Evolutionary conservation across 1,140 invertebrate genomes (phyloP).

Genomic region (Trichonephila clavata): DNA sequence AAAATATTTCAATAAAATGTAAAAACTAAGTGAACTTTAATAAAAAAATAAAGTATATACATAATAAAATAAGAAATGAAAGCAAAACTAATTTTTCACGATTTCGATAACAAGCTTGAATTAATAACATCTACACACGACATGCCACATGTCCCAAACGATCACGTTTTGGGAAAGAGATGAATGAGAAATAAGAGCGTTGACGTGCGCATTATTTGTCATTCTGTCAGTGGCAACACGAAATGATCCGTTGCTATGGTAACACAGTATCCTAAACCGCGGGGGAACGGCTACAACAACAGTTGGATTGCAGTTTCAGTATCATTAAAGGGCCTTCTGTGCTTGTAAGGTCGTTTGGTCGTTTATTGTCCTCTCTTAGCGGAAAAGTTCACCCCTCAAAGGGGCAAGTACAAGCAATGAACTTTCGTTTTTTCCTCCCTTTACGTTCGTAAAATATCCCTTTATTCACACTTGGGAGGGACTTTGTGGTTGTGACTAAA

Average conservation of each 20-base stretch:
- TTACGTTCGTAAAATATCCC: not conserved
- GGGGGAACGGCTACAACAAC: conserved; percentile 16
- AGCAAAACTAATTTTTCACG: too few species aligned
- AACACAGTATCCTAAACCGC: conserved; percentile 10
- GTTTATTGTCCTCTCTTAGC: conserved; percentile 1
- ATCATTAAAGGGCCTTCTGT: conserved; percentile 22
- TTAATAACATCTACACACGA: too few species aligned
- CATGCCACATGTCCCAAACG: not conserved
- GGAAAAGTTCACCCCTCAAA: not conserved
- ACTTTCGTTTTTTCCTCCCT: conserved; percentile 2
- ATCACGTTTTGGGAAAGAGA: not conserved
- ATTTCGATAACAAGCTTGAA: too few species aligned
- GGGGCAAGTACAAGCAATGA: conserved; percentile 10
- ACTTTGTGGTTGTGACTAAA: not conserved
- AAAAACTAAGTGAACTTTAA: too few species aligned
- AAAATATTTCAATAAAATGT: too few species aligned
- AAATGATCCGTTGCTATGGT: conserved; percentile 41
- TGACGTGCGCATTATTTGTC: conserved; percentile 58
- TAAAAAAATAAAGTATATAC: too few species aligned
- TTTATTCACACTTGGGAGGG: not conserved
- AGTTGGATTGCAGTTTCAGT: conserved; percentile 33
- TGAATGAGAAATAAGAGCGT: conserved; percentile 39
- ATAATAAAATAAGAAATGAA: too few species aligned
- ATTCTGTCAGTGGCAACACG: conserved; percentile 64
- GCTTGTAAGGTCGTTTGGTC: conserved; percentile 19